Evolutionary conservation across 2,113 vertebrate species (phyloP), one percentile per base, ranked within the genome.

Genomic region (Phocoena phocoena): DNA sequence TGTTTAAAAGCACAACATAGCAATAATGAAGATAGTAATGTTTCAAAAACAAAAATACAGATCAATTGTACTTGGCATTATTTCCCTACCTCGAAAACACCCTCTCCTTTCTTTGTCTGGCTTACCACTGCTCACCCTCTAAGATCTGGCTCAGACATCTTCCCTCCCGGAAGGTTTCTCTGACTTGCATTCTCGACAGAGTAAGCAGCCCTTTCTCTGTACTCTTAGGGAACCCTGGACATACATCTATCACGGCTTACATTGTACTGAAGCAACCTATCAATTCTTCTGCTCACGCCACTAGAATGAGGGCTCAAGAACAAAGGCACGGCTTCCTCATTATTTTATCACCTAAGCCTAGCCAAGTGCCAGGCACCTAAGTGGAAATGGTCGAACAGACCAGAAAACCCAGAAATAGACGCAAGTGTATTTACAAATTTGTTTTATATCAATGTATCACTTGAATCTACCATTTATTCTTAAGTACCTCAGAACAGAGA

Each of bases 1-100:
- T 92, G 18, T 67, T 88, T 73, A 76, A 65, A 94, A 47, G 28
- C 55, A 79, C 38, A 91, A 73, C 68, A n/a, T 2, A 68, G 9
- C 26, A 44, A n/a, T 14, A 77, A 11, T 17, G 2, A 89, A 67
- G 10, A 25, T 23, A n/a, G 38, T 13, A 38, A 18, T 14, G 10
- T 68, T 73, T 83, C 50, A 31, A 18, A 87, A 73, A 44, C 1
- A 47, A 12, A 76, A 76, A 50, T 13, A n/a, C 6, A 80, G n/a
- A 65, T 58, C 65, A 38, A 38, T 2, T 80, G 1, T 53, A 63
- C 62, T 77, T 47, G 8, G 1, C 33, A 26, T 12, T 81, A 41
- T 62, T 89, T 80, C 33, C 28, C 17, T 50, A 6, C 41, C 47
- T 50, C 28, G 47, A 55, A 87, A 53, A 36, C 26, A 58, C 14